These are phyloP conservation scores for Leptopilina syphax DNA, from an alignment of 2,888 invertebrate genomes.

Conservation along the genomic window DNA sequence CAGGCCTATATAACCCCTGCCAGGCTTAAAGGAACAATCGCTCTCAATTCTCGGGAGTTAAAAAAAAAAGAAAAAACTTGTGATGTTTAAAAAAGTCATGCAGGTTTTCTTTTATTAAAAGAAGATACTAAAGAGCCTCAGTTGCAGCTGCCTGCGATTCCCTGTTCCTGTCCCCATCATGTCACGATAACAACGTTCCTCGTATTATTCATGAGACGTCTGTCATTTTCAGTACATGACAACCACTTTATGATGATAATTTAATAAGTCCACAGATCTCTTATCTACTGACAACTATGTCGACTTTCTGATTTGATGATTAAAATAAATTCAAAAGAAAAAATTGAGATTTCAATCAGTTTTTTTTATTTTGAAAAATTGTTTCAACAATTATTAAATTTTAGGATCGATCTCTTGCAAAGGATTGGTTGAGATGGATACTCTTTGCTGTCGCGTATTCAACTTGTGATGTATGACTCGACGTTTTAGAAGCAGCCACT, in stretches of 20 bases:
- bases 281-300: constrained; percentile 35
- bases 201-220: constrained; percentile 47
- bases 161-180: constrained; percentile 40
- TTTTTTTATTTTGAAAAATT: too few species aligned
- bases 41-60: constrained; percentile 36
- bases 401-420: too few species aligned
- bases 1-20: constrained; percentile 33
- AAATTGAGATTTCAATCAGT: too few species aligned
- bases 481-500: constrained; percentile 64
- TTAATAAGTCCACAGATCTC: constrained; percentile 41
- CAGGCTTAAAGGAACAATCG: constrained; percentile 34
- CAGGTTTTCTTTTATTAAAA: constrained; percentile 26
- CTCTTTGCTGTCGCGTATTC: constrained; percentile 73
- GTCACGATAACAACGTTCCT: constrained; percentile 43
- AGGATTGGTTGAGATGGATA: constrained; percentile 69
- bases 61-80: too few species aligned
- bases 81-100: constrained; percentile 7
- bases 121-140: constrained; percentile 14
- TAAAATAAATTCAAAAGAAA: constrained; percentile 39
- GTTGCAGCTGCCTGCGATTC: constrained; percentile 42
- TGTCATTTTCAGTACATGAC: constrained; percentile 41
- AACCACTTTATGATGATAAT: constrained; percentile 45
- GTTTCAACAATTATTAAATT: too few species aligned
- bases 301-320: constrained; percentile 37
- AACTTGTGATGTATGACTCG: constrained; percentile 73